Conservation (phyloP, 2,113 vertebrate species). For the Dasyprocta punctata region DNA sequence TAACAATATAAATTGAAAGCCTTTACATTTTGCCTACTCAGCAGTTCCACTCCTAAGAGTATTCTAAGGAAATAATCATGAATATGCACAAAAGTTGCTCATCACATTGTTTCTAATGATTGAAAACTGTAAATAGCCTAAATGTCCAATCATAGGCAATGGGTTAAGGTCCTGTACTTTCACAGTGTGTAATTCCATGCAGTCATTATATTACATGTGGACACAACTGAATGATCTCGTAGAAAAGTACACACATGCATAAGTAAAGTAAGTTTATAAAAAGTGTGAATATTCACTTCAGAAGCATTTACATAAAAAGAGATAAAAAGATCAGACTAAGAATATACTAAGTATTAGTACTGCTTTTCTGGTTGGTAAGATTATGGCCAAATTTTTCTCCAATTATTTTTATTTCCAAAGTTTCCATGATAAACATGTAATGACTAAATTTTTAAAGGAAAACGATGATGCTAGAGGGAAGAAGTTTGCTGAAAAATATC, state of each 20-base stretch:
- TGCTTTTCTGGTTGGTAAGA: not conserved
- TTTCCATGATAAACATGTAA: not conserved
- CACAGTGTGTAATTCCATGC: not conserved
- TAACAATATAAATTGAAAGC: not conserved
- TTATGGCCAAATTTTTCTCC: not conserved
- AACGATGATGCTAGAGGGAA: not conserved
- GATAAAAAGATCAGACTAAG: not conserved
- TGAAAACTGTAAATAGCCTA: not conserved
- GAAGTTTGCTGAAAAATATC: not conserved
- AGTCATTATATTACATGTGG: not conserved
- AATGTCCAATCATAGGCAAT: not conserved
- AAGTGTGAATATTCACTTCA: not conserved
- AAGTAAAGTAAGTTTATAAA: conserved; percentile 26
- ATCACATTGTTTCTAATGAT: not conserved
- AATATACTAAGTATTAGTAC: not conserved
- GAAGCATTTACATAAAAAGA: not conserved
- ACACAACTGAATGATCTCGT: not conserved
- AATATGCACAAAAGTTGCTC: not conserved
- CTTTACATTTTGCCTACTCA: not conserved
- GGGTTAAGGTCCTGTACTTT: not conserved
- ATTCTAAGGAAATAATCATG: not conserved
- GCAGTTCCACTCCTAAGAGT: not conserved
- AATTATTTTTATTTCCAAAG: conserved; percentile 12
- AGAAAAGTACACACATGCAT: not conserved
- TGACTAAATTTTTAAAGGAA: not conserved